phyloP scores from a whole-genome alignment of 2,113 vertebrate genomes.

The Chionis minor region DNA sequence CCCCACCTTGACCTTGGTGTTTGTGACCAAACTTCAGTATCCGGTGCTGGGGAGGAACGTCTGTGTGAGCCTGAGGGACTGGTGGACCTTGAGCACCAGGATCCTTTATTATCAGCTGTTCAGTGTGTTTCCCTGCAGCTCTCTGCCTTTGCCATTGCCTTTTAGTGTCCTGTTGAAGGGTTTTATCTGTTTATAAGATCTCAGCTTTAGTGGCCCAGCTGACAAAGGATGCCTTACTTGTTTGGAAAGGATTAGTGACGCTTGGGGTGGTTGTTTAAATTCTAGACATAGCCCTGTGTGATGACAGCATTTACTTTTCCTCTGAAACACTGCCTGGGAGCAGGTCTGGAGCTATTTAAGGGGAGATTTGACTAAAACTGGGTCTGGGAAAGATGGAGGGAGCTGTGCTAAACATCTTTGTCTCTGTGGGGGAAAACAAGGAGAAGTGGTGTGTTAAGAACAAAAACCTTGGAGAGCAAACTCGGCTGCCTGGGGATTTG shows the following conservation, averaged over 20 bases:
- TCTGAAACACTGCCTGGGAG: background rate
- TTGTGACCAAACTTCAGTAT: background rate
- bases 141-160: background rate
- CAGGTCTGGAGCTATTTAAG: background rate
- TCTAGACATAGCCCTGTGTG: accelerated
- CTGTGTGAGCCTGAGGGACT: accelerated
- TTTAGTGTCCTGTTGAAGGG: background rate
- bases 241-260: background rate
- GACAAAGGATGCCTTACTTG: background rate
- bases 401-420: background rate
- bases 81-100: accelerated
- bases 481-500: background rate
- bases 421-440: background rate
- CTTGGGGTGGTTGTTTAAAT: background rate
- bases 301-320: background rate
- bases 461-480: background rate
- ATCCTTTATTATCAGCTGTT: background rate
- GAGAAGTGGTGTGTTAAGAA: background rate
- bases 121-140: accelerated
- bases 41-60: background rate
- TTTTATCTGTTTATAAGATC: background rate
- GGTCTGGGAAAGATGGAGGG: background rate
- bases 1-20: background rate
- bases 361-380: background rate
- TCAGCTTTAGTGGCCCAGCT: accelerated